Evolutionary conservation across 2,797 vertebrate genomes (phyloP).

Genomic region (Kryptopterus vitreolus): DNA sequence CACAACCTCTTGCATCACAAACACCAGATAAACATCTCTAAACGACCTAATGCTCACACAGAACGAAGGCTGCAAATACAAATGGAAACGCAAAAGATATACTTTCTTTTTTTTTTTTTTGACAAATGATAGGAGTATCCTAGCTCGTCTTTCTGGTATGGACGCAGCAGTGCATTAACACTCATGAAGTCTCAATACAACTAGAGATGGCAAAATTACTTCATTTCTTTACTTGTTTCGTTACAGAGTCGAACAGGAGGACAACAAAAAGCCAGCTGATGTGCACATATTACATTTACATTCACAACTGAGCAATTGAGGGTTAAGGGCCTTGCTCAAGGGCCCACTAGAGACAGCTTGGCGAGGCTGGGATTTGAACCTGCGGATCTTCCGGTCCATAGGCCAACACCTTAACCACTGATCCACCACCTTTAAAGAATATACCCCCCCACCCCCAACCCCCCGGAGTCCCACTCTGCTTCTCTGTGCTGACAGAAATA

Average conservation of each 20-base stretch:
- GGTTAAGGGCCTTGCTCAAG: too few species aligned
- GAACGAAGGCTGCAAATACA: slow-evolving; percentile 51
- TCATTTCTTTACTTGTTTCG: slow-evolving; percentile 3
- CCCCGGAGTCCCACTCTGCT: background rate
- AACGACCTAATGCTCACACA: background rate
- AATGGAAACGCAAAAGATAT: slow-evolving; percentile 56
- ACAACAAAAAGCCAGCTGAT: slow-evolving; percentile 26
- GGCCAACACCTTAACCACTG: too few species aligned
- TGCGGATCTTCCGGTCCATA: too few species aligned
- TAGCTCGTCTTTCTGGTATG: slow-evolving; percentile 1
- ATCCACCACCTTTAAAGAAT: too few species aligned
- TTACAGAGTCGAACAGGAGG: slow-evolving; percentile 13
- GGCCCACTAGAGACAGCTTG: too few species aligned
- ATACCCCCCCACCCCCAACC: too few species aligned
- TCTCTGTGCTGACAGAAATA: background rate
- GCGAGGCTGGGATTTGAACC: too few species aligned
- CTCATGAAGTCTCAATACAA: slow-evolving; percentile 12
- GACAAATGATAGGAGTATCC: slow-evolving; percentile 7
- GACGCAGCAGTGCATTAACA: background rate
- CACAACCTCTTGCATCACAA: slow-evolving; percentile 53
- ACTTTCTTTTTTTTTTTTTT: slow-evolving; percentile 7
- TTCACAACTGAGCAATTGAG: too few species aligned
- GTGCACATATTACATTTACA: slow-evolving; percentile 15
- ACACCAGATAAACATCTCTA: slow-evolving; percentile 33
- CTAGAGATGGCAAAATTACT: background rate